Percentiles rank a stretch among this genome's conserved stretches.
Conservation (phyloP, 1,140 invertebrate species). For the Phortica variegata region DNA sequence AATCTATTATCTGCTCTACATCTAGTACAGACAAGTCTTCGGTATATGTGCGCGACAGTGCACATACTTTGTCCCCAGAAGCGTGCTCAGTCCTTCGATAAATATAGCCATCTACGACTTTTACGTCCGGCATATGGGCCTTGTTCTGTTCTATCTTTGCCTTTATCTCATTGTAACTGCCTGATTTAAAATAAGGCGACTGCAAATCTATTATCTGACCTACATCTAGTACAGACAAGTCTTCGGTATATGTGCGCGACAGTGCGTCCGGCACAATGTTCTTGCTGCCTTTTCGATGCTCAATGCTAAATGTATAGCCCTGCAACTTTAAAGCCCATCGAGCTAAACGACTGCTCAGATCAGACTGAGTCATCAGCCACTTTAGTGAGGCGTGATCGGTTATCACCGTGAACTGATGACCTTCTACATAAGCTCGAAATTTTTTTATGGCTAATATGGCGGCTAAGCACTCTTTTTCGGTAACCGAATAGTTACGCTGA, state of each 20-base stretch:
- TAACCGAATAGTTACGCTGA: constrained; percentile 56
- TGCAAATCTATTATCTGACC: too few relatives aligned
- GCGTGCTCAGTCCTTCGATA: too few relatives aligned
- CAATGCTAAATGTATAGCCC: constrained; percentile 22
- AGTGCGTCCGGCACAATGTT: constrained; percentile 36
- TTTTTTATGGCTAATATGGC: constrained; percentile 56
- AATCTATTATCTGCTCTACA: too few relatives aligned
- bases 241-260: constrained; percentile 18
- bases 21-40: neutral
- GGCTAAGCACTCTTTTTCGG: too few relatives aligned
- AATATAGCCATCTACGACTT: too few relatives aligned
- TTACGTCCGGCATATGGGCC: constrained; percentile 35
- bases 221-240: neutral
- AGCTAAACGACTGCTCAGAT: too few relatives aligned
- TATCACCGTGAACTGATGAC: constrained; percentile 48
- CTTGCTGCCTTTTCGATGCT: constrained; percentile 36
- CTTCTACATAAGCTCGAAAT: constrained; percentile 55
- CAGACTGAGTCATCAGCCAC: constrained; percentile 26
- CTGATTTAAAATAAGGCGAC: too few relatives aligned
- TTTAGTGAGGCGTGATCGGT: too few relatives aligned
- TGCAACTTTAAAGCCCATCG: constrained; percentile 9
- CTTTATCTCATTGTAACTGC: too few relatives aligned
- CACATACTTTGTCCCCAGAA: too few relatives aligned
- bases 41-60: constrained; percentile 21
- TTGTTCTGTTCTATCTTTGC: constrained; percentile 34